phyloP scores from a whole-genome alignment of 2,113 vertebrate genomes.

The Colinus virginianus region DNA sequence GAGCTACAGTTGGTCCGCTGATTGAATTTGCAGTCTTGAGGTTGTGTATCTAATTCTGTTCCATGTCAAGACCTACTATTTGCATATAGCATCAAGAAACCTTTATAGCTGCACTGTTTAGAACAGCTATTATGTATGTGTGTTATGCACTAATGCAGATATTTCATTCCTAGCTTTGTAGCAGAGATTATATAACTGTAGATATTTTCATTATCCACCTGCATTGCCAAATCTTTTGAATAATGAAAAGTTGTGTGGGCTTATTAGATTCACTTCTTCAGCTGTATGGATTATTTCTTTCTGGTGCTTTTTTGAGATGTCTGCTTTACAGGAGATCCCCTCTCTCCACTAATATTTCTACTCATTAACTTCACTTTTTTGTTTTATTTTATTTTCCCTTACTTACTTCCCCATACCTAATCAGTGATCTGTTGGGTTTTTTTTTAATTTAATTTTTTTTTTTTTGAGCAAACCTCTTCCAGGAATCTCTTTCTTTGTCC shows the following conservation, averaged over 20 bases:
- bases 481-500: background rate
- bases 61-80: background rate
- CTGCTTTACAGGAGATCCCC: background rate
- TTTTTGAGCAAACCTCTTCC: background rate
- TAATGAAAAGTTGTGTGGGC: background rate
- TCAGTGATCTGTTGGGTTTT: background rate
- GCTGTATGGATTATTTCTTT: background rate
- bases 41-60: background rate
- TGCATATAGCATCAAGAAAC: background rate
- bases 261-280: background rate
- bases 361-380: background rate
- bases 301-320: background rate
- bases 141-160: background rate
- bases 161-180: background rate
- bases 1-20: background rate
- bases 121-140: background rate
- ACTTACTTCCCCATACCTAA: background rate
- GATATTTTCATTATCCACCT: background rate
- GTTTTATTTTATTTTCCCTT: background rate
- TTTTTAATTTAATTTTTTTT: background rate
- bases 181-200: background rate
- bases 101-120: background rate
- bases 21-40: background rate
- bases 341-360: background rate
- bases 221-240: background rate